Evolutionary conservation across 2,113 vertebrate species (phyloP).

Genomic region (Patagioenas fasciata): DNA sequence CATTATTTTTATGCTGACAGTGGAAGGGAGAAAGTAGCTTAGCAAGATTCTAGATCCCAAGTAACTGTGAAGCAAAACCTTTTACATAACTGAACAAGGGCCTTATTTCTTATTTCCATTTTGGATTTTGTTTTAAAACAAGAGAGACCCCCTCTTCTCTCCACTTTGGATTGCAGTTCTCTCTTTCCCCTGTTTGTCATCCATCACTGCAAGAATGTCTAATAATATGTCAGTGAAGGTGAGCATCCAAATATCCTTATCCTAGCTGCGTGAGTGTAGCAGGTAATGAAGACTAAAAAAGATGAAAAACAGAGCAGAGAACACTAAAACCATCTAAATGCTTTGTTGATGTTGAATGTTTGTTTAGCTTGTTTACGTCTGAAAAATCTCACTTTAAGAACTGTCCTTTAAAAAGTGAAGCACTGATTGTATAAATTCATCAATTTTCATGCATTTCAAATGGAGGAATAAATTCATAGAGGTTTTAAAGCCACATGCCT

Average conservation of each 20-base stretch:
- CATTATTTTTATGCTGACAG: slow-evolving; percentile 36
- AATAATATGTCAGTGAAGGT: background rate
- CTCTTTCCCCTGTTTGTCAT: background rate
- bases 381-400: background rate
- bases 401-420: background rate
- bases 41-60: background rate
- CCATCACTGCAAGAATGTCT: background rate
- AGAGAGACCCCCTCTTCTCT: background rate
- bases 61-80: background rate
- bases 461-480: background rate
- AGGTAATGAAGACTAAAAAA: background rate
- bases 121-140: background rate
- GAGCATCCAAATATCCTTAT: background rate
- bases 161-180: background rate
- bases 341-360: background rate
- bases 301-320: background rate
- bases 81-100: background rate
- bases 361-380: background rate
- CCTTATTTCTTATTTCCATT: background rate
- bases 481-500: background rate
- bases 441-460: background rate
- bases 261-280: background rate
- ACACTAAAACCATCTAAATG: background rate
- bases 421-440: background rate
- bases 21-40: background rate